Evolutionary conservation across 2,888 invertebrate species (phyloP).

Genomic region (Synanthedon andrenaeformis): DNA sequence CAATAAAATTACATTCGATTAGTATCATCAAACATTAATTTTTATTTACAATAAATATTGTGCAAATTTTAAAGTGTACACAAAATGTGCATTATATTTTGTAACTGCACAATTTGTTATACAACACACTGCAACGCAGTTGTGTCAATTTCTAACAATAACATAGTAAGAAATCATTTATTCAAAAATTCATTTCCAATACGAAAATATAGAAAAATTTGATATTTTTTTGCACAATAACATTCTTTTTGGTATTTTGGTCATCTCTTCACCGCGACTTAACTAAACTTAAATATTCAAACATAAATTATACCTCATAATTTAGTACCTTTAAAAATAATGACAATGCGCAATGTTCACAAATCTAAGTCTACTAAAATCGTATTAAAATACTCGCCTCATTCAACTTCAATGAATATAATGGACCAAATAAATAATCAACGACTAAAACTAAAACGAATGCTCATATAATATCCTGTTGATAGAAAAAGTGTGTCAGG

Average conservation of each 20-base stretch:
- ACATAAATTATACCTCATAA: not conserved
- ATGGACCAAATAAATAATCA: too few species aligned
- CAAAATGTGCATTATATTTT: not conserved
- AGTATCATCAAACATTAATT: slow-evolving; percentile 24
- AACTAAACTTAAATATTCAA: not conserved
- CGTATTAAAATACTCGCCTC: slow-evolving; percentile 11
- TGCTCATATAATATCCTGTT: too few species aligned
- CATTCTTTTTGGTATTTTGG: slow-evolving; percentile 49
- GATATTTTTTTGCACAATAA: slow-evolving; percentile 34
- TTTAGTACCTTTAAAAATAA: not conserved
- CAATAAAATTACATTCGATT: slow-evolving; percentile 32
- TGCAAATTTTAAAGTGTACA: slow-evolving; percentile 13
- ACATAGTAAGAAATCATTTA: not conserved
- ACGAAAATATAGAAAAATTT: slow-evolving; percentile 17
- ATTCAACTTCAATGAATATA: too few species aligned
- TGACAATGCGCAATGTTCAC: too few species aligned
- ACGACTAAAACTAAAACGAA: too few species aligned
- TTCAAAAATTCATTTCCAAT: slow-evolving; percentile 13
- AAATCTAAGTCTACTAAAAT: slow-evolving; percentile 4
- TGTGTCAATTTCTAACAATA: not conserved
- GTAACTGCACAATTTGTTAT: not conserved
- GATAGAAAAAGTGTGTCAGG: too few species aligned
- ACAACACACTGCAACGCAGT: not conserved
- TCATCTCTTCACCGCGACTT: slow-evolving; percentile 37
- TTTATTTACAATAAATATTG: slow-evolving; percentile 32